phyloP scores from a whole-genome alignment of 2,113 vertebrate species.

The Hemichromis elongatus region DNA sequence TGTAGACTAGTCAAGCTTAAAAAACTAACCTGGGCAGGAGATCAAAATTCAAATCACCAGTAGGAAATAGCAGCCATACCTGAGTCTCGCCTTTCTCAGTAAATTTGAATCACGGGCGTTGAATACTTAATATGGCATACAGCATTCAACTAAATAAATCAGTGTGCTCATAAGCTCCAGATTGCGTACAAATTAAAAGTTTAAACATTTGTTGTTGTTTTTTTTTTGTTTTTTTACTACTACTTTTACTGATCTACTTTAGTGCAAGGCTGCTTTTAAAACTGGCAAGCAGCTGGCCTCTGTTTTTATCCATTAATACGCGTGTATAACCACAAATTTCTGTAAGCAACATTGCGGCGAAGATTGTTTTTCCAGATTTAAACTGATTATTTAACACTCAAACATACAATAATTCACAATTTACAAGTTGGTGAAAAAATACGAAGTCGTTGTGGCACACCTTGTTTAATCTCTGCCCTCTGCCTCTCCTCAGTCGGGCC shows the following conservation, averaged over 20 bases:
- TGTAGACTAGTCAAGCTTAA: fast-evolving
- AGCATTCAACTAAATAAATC: not conserved
- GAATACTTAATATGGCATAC: fast-evolving
- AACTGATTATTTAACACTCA: not conserved
- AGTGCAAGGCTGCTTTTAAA: not conserved
- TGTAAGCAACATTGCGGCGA: not conserved
- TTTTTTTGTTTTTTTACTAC: not conserved
- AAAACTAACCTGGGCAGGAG: not conserved
- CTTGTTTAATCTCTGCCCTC: fast-evolving
- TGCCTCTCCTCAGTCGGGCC: fast-evolving
- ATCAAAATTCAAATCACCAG: fast-evolving
- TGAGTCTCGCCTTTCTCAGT: fast-evolving
- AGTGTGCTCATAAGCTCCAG: not conserved
- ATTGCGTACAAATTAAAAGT: fast-evolving
- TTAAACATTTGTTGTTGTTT: too few relatives aligned
- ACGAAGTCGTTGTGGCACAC: fast-evolving
- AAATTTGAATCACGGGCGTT: fast-evolving
- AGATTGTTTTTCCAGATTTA: fast-evolving
- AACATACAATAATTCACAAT: fast-evolving
- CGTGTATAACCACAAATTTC: fast-evolving
- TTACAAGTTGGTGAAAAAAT: not conserved
- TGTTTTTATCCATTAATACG: not conserved
- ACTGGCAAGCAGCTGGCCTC: not conserved
- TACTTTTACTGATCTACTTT: not conserved
- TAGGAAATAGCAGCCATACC: not conserved